Evolutionary conservation across 2,888 invertebrate genomes (phyloP).

Genomic region (Dryocosmus kuriphilus): DNA sequence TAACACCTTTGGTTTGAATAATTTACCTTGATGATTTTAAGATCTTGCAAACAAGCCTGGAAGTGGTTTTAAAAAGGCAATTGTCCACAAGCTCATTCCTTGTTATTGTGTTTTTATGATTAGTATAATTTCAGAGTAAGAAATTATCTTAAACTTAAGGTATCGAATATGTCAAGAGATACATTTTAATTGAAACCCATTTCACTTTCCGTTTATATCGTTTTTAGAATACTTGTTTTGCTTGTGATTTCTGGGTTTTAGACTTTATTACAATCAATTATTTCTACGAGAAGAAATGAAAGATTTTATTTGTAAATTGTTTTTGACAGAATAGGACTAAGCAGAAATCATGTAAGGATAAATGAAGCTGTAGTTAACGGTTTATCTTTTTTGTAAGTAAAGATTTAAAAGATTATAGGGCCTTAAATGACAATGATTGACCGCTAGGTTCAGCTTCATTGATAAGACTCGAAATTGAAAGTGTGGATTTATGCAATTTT

Average conservation of each 20-base stretch:
- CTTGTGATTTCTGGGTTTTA: constrained; percentile 31
- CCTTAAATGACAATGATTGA: neutral
- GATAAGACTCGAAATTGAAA: constrained; percentile 34
- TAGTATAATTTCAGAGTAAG: constrained; percentile 12
- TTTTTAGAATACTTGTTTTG: constrained; percentile 5
- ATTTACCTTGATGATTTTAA: constrained; percentile 42
- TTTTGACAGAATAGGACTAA: neutral
- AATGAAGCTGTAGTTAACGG: constrained; percentile 16
- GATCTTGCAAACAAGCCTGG: constrained; percentile 35
- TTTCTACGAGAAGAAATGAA: constrained; percentile 36
- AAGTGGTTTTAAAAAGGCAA: neutral
- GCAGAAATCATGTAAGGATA: neutral
- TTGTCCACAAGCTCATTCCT: constrained; percentile 31
- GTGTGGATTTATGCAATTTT: constrained; percentile 24
- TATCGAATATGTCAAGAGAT: neutral
- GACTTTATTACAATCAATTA: constrained; percentile 10
- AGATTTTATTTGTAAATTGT: constrained; percentile 6
- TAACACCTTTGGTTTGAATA: constrained; percentile 42
- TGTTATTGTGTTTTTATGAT: constrained; percentile 6
- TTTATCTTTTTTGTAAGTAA: neutral
- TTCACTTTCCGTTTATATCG: neutral
- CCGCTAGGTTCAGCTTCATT: constrained; percentile 42
- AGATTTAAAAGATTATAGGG: neutral
- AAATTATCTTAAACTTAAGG: constrained; percentile 10
- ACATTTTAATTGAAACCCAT: neutral